Evolutionary conservation across 2,888 invertebrate genomes (phyloP).

Genomic region (Acanthacorydalis orientalis): DNA sequence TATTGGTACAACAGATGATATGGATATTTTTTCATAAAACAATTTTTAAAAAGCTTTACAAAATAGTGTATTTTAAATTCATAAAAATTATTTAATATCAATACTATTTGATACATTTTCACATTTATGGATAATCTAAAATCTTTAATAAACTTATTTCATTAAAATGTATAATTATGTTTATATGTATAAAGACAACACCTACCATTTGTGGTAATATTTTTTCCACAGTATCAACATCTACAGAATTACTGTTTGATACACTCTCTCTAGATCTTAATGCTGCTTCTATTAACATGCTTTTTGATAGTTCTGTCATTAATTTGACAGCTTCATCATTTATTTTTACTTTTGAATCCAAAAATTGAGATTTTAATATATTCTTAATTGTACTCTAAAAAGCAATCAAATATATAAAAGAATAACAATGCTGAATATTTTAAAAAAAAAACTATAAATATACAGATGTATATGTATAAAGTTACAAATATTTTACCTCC

Average conservation of each 20-base stretch:
- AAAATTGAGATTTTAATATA: constrained; percentile 31
- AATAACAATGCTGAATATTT: no score
- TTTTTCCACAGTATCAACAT: constrained; percentile 35
- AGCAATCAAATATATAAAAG: background rate
- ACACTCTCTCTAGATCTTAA: constrained; percentile 34
- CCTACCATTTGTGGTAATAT: constrained; percentile 37
- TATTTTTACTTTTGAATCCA: constrained; percentile 36
- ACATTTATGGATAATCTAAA: constrained; percentile 31
- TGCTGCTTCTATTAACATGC: constrained; percentile 35
- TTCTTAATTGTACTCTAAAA: constrained; percentile 36
- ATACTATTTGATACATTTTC: background rate
- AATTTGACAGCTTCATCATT: constrained; percentile 35
- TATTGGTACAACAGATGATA: constrained; percentile 48
- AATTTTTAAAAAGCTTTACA: constrained; percentile 9
- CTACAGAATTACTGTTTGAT: constrained; percentile 28
- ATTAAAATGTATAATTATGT: background rate
- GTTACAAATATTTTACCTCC: background rate
- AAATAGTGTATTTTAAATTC: constrained; percentile 8
- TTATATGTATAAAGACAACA: background rate
- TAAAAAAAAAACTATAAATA: no score
- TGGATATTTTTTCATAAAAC: constrained; percentile 46
- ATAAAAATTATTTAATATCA: no score
- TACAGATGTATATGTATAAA: no score
- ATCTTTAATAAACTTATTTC: constrained; percentile 25
- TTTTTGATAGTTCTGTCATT: constrained; percentile 33